A percentile compares a stretch with the other conserved stretches of the same genome.
phyloP scores from a whole-genome alignment of 1,140 invertebrate species.

The Paraescarpia echinospica region DNA sequence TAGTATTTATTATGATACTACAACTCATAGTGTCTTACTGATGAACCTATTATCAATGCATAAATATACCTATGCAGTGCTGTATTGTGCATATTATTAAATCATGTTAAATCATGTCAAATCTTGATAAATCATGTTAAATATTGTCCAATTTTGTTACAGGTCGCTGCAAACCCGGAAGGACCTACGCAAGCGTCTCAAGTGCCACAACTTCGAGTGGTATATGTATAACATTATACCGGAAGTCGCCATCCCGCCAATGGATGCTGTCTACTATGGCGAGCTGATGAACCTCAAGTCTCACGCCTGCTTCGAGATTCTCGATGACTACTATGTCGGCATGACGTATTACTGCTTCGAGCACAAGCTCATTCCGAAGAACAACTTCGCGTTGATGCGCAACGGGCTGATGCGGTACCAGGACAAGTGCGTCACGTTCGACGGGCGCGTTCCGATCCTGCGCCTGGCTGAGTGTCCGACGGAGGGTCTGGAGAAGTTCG shows the following conservation, averaged over 20 bases:
- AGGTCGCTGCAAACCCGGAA: constrained; percentile 6
- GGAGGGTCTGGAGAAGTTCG: constrained; percentile 20
- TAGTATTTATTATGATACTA: too few species aligned
- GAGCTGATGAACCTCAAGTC: constrained; percentile 31
- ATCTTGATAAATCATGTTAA: too few species aligned
- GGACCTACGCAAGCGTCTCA: constrained; percentile 20
- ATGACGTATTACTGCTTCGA: constrained; percentile 31
- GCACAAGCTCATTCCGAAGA: constrained; percentile 33
- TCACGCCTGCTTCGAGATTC: constrained; percentile 23
- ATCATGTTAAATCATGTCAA: too few species aligned
- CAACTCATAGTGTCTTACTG: too few species aligned
- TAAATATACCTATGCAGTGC: too few species aligned
- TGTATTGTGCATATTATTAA: too few species aligned
- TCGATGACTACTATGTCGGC: constrained; percentile 30
- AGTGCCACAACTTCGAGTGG: constrained; percentile 35
- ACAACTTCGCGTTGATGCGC: constrained; percentile 28
- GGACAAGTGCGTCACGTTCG: constrained; percentile 26
- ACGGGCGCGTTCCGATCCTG: constrained; percentile 10
- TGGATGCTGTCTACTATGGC: constrained; percentile 29
- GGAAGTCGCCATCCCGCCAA: constrained; percentile 31
- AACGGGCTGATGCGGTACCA: constrained; percentile 25
- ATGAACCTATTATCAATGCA: too few species aligned
- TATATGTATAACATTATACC: constrained; percentile 34
- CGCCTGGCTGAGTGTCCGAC: constrained; percentile 22
- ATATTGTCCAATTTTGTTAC: too few species aligned